Percentiles rank a stretch among this genome's conserved stretches.
These are phyloP conservation scores for Boulengeromyrus knoepffleri DNA, from an alignment of 2,113 vertebrate genomes.

Conservation along the genomic window DNA sequence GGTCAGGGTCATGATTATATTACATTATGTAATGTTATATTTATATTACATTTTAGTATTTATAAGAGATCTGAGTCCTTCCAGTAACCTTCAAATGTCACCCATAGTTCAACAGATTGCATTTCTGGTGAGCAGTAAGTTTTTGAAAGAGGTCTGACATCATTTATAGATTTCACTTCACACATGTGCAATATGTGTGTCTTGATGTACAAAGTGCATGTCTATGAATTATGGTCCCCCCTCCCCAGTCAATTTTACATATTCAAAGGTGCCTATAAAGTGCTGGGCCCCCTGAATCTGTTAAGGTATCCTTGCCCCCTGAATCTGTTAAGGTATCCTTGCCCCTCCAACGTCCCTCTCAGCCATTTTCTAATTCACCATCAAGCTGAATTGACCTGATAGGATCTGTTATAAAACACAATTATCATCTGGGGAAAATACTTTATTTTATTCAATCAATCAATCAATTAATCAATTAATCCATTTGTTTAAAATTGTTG, in stretches of 20 bases:
- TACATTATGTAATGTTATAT: background rate
- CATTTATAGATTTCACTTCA: background rate
- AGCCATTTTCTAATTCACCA: background rate
- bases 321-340: background rate
- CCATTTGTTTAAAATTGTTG: background rate
- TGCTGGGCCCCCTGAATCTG: background rate
- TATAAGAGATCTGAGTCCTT: background rate
- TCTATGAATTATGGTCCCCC: background rate
- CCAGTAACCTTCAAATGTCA: background rate
- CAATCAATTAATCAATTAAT: background rate
- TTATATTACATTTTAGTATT: background rate
- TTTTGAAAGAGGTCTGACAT: background rate
- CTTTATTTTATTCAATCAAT: background rate
- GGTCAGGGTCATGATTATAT: background rate
- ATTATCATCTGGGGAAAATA: background rate
- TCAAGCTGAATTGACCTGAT: background rate
- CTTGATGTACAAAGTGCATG: background rate
- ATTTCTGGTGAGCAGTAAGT: background rate
- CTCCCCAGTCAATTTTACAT: background rate
- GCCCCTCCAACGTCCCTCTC: background rate
- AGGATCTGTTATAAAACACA: background rate
- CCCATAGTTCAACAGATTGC: background rate
- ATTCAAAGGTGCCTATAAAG: background rate
- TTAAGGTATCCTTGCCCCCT: too few relatives aligned
- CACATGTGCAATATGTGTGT: background rate